These are phyloP conservation scores for Cataglyphis rosenhaueri DNA, from an alignment of 2,888 invertebrate genomes.

Conservation along the genomic window DNA sequence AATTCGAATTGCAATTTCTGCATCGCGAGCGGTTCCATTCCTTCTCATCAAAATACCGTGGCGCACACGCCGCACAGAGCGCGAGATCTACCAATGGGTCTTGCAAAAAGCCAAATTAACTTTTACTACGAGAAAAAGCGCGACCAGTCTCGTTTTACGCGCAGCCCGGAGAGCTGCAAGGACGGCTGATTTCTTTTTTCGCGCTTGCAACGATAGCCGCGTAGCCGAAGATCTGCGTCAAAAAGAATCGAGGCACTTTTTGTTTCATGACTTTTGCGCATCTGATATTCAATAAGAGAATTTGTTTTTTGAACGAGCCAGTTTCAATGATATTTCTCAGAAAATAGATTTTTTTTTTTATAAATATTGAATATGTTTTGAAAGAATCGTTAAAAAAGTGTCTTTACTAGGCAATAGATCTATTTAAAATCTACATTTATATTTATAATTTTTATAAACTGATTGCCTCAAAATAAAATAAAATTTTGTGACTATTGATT, in stretches of 20 bases:
- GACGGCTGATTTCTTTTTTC: slow-evolving; percentile 44
- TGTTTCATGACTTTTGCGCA: neutral
- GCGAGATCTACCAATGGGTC: slow-evolving; percentile 60
- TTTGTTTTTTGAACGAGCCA: neutral
- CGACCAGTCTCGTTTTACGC: slow-evolving; percentile 57
- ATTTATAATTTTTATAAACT: no score
- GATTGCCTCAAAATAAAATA: no score
- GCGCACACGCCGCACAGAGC: slow-evolving; percentile 74
- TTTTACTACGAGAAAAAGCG: slow-evolving; percentile 79
- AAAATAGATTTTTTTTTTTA: no score
- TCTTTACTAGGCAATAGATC: no score
- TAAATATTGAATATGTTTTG: no score
- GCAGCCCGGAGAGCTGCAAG: neutral
- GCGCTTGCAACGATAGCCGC: slow-evolving; percentile 31
- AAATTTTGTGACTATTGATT: no score
- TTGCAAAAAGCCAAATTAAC: slow-evolving; percentile 79
- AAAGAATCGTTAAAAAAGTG: no score
- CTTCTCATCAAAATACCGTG: slow-evolving; percentile 85
- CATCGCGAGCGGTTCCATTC: slow-evolving; percentile 55
- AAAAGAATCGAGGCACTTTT: slow-evolving; percentile 7
- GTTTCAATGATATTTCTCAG: neutral
- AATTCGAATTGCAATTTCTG: slow-evolving; percentile 85
- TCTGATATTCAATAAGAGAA: neutral
- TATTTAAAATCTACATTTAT: no score
- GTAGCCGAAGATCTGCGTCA: neutral